Evolutionary conservation across 2,888 invertebrate species (phyloP).

Genomic region (Metallyticus violacea): DNA sequence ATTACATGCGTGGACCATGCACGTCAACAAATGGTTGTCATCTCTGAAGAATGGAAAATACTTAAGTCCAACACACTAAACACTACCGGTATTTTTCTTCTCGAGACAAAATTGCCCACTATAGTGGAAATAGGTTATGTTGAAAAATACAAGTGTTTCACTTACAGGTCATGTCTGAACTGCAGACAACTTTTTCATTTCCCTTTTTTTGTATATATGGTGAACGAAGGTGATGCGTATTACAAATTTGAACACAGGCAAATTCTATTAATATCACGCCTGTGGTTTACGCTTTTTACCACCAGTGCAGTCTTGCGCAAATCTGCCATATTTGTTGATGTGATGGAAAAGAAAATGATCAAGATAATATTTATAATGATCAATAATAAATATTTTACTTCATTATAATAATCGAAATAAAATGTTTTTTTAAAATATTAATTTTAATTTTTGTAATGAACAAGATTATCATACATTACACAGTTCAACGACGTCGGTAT

Average conservation of each 20-base stretch:
- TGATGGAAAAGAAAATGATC: not conserved
- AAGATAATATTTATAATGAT: not conserved
- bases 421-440: too few relatives aligned
- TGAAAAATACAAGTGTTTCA: not conserved
- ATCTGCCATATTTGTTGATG: not conserved
- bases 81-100: too few relatives aligned
- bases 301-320: too few relatives aligned
- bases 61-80: too few relatives aligned
- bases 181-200: too few relatives aligned
- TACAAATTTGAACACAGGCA: not conserved
- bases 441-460: too few relatives aligned
- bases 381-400: not conserved
- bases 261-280: not conserved
- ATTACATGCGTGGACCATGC: too few relatives aligned
- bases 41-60: too few relatives aligned
- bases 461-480: not conserved
- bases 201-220: too few relatives aligned
- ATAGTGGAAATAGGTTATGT: not conserved
- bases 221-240: too few relatives aligned
- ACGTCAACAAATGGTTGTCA: too few relatives aligned
- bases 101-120: not conserved
- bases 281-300: not conserved
- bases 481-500: slow-evolving; percentile 45
- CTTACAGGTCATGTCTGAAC: too few relatives aligned
- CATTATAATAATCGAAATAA: not conserved